Conservation (phyloP, 1,140 invertebrate species). For the Globodera ellingtonae region DNA sequence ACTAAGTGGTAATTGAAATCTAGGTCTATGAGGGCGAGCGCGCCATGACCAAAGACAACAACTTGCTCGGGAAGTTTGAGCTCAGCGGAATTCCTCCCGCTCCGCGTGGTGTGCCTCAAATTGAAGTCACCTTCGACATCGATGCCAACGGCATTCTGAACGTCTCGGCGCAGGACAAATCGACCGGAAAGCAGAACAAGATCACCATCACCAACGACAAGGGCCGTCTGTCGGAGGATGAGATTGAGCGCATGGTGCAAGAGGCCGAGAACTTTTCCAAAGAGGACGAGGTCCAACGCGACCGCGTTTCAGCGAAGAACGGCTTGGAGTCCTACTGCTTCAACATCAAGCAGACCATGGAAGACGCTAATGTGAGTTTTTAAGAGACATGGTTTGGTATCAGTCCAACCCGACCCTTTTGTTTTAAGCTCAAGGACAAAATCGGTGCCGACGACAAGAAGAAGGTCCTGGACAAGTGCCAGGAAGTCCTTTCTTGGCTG, state of each 20-base stretch:
- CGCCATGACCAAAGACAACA: slow-evolving; percentile 30
- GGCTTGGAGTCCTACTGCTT: too few species aligned
- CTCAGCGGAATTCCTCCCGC: slow-evolving; percentile 72
- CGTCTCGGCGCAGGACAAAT: slow-evolving; percentile 69
- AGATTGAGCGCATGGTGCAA: slow-evolving; percentile 91
- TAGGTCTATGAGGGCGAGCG: slow-evolving; percentile 41
- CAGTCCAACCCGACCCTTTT: too few species aligned
- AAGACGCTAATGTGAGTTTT: too few species aligned
- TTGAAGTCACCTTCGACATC: too few species aligned
- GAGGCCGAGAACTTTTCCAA: slow-evolving; percentile 83
- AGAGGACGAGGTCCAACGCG: too few species aligned
- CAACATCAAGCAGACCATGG: too few species aligned
- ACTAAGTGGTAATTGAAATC: slow-evolving; percentile 5
- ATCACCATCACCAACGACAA: slow-evolving; percentile 78
- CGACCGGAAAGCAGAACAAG: slow-evolving; percentile 81
- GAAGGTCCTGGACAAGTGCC: too few species aligned
- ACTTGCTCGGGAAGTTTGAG: slow-evolving; percentile 66
- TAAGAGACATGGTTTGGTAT: too few species aligned
- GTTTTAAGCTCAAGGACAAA: too few species aligned
- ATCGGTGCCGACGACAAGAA: too few species aligned
- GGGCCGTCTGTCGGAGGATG: slow-evolving; percentile 72
- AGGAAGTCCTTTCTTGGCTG: too few species aligned
- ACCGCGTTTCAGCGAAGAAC: too few species aligned
- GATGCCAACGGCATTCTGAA: not conserved
- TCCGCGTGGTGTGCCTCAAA: slow-evolving; percentile 68